Base-by-base conservation (phyloP, 2,113 vertebrate species). In the Erpornis zantholeuca region DNA sequence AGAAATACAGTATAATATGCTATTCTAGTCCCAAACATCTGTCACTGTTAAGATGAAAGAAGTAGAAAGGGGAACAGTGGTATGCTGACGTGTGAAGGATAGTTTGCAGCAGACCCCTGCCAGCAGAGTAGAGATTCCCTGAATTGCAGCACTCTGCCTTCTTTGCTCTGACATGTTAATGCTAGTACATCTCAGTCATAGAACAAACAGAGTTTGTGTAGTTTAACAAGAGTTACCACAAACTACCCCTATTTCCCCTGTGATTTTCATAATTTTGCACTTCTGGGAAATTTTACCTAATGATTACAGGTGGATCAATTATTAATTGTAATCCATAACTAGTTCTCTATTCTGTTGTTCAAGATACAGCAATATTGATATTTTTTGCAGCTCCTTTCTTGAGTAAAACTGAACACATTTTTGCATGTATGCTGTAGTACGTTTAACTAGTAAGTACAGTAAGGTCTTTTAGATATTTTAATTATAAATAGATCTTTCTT, bases 241-340 rank as follows among this genome's bases (percentile, higher is more conserved):
- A 35, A 28, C 31, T 35, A 21, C 18, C 12, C 8, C 19, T 4
- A 10, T 27, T 47, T 3, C 2, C 3, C 1, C 1, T 1, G 2
- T 53, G 29, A 38, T 69, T 77, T 77, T 77, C 7, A 16, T 35
- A 25, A 54, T 61, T 86, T 42, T 42, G 3, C 57, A 27, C 20
- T 81, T 15, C 15, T 42, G 10, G 10, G 38, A 78, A 73, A 59
- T 10, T 12, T 53, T 53, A 15, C 15, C 10, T 44, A 56, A n/a
- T 40, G 45, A 36, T 69, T 28, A 29, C 33, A 56, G 66, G 22
- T 50, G 13, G 15, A 57, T 77, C 45, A 73, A 45, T 8, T 54
- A 19, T 40, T 12, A 68, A 35, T 44, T 66, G 18, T 29, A 70
- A 54, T 9, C 18, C 16, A 15, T 54, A 77, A 54, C 2, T 75